A percentile compares a stretch with the other conserved stretches of the same genome.
These are phyloP conservation scores for Eleginops maclovinus DNA, from an alignment of 2,113 vertebrate species.

Conservation along the genomic window DNA sequence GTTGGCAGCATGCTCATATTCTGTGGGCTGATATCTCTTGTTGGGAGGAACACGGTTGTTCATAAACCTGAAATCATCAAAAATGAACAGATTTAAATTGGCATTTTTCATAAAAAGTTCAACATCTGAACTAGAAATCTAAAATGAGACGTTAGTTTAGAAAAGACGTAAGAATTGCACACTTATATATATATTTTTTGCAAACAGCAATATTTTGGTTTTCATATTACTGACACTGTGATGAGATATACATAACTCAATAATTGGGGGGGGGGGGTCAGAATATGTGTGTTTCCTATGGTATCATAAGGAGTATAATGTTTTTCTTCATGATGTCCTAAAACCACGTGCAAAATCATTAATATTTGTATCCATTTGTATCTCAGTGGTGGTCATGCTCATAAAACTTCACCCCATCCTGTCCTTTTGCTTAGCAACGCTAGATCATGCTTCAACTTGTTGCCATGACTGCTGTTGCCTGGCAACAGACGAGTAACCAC, in stretches of 20 bases:
- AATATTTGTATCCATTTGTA: conserved; percentile 16
- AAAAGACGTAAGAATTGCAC: not conserved
- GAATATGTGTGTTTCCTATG: too few species aligned
- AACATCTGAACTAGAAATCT: conserved; percentile 2
- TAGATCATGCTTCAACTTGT: conserved; percentile 67
- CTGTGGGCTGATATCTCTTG: conserved; percentile 95
- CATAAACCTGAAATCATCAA: conserved; percentile 90
- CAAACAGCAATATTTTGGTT: not conserved
- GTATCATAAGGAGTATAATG: not conserved
- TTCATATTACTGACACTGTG: not conserved
- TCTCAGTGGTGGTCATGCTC: conserved; percentile 12
- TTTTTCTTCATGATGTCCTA: not conserved
- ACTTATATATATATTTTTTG: not conserved
- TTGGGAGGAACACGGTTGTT: conserved; percentile 93
- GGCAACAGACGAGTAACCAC: conserved; percentile 82
- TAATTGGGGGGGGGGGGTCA: too few species aligned
- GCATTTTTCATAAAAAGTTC: not conserved
- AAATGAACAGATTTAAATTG: not conserved
- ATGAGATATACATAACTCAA: not conserved
- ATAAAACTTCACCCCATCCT: conserved; percentile 47
- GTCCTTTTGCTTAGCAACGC: conserved; percentile 64
- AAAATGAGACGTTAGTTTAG: not conserved
- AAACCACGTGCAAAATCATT: conserved; percentile 5
- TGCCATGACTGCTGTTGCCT: conserved; percentile 81
- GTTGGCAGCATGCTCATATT: conserved; percentile 95